Percentiles rank a stretch among this genome's conserved stretches.
Evolutionary conservation across 2,888 invertebrate species (phyloP).

Genomic region (Sabellastarte sp.): DNA sequence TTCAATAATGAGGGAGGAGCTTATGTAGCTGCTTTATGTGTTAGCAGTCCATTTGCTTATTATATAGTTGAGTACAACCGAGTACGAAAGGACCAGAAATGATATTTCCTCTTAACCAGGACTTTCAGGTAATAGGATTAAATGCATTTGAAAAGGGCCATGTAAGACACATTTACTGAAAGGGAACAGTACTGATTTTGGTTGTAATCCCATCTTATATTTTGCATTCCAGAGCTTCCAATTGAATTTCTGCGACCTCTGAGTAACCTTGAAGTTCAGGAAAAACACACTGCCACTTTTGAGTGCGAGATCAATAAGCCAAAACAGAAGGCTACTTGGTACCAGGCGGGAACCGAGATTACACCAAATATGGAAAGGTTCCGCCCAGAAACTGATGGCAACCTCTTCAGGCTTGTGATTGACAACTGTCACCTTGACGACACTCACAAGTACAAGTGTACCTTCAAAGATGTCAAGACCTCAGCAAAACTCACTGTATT

Average conservation of each 20-base stretch:
- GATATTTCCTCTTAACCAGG: too few species aligned
- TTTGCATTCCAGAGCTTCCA: slow-evolving; percentile 42
- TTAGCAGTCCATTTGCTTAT: too few species aligned
- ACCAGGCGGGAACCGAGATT: slow-evolving; percentile 82
- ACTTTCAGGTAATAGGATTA: too few species aligned
- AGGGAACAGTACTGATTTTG: too few species aligned
- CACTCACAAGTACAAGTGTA: slow-evolving; percentile 27
- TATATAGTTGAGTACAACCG: too few species aligned
- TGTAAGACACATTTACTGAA: too few species aligned
- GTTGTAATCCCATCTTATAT: too few species aligned
- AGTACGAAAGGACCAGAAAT: too few species aligned
- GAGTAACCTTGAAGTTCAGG: slow-evolving; percentile 45
- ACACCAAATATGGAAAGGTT: not conserved
- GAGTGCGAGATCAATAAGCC: slow-evolving; percentile 81
- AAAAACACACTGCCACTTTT: slow-evolving; percentile 59
- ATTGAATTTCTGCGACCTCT: slow-evolving; percentile 49
- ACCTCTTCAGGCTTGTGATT: slow-evolving; percentile 43
- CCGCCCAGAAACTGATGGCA: slow-evolving; percentile 35
- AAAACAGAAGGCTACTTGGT: slow-evolving; percentile 77
- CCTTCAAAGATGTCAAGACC: slow-evolving; percentile 44
- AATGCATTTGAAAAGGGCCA: too few species aligned
- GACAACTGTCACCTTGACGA: slow-evolving; percentile 27
- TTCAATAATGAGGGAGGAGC: too few species aligned
- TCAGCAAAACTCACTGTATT: slow-evolving; percentile 46
- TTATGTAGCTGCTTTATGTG: too few species aligned